Percentiles rank a stretch among this genome's conserved stretches.
Evolutionary conservation across 1,140 invertebrate species (phyloP).

Genomic region (Samia ricini): DNA sequence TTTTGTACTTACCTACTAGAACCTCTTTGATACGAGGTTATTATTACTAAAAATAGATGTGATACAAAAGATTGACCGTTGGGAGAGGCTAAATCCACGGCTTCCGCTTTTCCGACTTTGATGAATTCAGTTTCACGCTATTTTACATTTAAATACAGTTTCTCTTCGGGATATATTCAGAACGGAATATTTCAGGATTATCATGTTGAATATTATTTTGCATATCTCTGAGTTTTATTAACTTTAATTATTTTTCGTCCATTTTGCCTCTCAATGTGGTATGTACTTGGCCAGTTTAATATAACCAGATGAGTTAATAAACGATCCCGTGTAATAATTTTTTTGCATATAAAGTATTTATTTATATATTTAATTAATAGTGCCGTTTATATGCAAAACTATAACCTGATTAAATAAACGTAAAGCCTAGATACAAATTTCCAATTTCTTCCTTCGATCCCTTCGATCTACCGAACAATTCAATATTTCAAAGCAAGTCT

Average conservation of each 20-base stretch:
- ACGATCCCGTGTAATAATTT: too few species aligned
- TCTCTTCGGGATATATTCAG: background rate
- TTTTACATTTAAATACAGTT: background rate
- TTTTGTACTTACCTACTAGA: too few species aligned
- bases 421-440: too few species aligned
- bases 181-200: background rate
- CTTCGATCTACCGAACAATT: too few species aligned
- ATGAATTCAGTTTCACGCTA: background rate
- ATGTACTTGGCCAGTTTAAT: too few species aligned
- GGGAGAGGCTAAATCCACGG: background rate
- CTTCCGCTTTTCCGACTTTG: background rate
- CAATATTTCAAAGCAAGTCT: too few species aligned
- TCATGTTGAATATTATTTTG: background rate
- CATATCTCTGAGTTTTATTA: background rate
- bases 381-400: too few species aligned
- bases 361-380: too few species aligned
- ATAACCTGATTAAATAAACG: too few species aligned
- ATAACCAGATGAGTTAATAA: too few species aligned
- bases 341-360: too few species aligned
- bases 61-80: background rate
- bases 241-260: background rate
- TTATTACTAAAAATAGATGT: background rate
- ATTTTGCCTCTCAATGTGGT: background rate
- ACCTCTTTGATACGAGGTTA: background rate
- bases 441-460: too few species aligned